Evolutionary conservation across 2,888 invertebrate species (phyloP), one percentile per base, ranked within the genome.

Genomic region (Xestobium rufovillosum): DNA sequence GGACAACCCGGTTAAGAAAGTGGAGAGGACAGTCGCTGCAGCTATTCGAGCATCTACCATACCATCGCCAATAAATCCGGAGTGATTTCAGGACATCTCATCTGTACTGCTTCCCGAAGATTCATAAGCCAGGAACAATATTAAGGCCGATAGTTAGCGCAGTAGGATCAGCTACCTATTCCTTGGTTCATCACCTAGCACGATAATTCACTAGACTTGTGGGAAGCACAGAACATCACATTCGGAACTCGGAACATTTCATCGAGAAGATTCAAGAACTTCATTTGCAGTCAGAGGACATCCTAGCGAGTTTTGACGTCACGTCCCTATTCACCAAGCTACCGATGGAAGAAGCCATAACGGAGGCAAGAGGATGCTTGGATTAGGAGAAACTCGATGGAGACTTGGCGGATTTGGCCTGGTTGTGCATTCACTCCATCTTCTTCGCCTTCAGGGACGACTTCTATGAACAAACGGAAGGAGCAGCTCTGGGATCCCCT

Each of bases 401-500:
- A 8, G 23, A 19, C n/a, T n/a, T n/a, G 23, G 23, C n/a, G 23
- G n/a, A 6, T 19, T 19, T 19, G n/a, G n/a, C 23, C 6, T 8
- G n/a, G n/a, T n/a, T 8, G 23, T 19, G n/a, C 23, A 6, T 19
- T 8, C 6, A 6, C 6, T 19, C 23, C 6, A 19, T 6, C 23
- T 19, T 8, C n/a, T 19, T 19, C n/a, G 6, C n/a, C 6, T 19
- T 6, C 6, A 19, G 23, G 6, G 23, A n/a, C 23, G n/a, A 6
- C n/a, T 19, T 19, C 23, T 19, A 19, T 19, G 23, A 19, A n/a
- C 23, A 19, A n/a, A 19, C 6, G 23, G n/a, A 19, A 8, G 23
- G 23, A 8, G 23, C n/a, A 8, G 23, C n/a, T n/a, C 6, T 19
- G 23, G 23, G 23, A 6, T 8, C 6, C n/a, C 23, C n/a, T 8